Conservation (phyloP, 2,888 invertebrate genomes). For the Parthenolecanium corni region DNA sequence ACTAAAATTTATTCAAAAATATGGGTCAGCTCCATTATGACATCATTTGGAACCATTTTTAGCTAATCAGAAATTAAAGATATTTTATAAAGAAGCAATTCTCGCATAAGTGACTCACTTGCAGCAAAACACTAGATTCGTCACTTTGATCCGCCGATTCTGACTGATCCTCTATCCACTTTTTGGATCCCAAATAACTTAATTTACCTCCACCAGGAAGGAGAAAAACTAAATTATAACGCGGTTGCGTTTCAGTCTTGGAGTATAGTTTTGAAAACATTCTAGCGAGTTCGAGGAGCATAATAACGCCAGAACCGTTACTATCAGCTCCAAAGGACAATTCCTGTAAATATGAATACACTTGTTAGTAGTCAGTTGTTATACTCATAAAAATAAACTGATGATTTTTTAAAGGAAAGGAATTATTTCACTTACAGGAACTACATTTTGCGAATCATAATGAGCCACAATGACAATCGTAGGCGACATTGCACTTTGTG, state of each 20-base stretch:
- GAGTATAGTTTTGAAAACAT: slow-evolving; percentile 79
- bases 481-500: slow-evolving; percentile 51
- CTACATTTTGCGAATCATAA: slow-evolving; percentile 80
- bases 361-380: background rate
- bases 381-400: background rate
- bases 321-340: slow-evolving; percentile 81
- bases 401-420: background rate
- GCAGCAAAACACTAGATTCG: slow-evolving; percentile 1
- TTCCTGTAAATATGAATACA: slow-evolving; percentile 46
- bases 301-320: slow-evolving; percentile 81
- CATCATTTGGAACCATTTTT: too few species aligned
- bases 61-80: background rate
- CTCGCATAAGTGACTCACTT: too few species aligned
- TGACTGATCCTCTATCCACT: slow-evolving; percentile 87
- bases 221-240: slow-evolving; percentile 72
- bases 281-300: slow-evolving; percentile 74
- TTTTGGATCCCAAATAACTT: slow-evolving; percentile 90
- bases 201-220: slow-evolving; percentile 82
- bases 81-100: background rate
- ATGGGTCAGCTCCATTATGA: too few species aligned
- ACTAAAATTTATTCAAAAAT: too few species aligned
- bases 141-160: slow-evolving; percentile 52
- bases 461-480: slow-evolving; percentile 85
- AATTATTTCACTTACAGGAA: slow-evolving; percentile 79
- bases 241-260: slow-evolving; percentile 56